Evolutionary conservation across 1,140 invertebrate genomes (phyloP), one percentile per base, ranked within the genome.

Genomic region (Leptinotarsa texana): DNA sequence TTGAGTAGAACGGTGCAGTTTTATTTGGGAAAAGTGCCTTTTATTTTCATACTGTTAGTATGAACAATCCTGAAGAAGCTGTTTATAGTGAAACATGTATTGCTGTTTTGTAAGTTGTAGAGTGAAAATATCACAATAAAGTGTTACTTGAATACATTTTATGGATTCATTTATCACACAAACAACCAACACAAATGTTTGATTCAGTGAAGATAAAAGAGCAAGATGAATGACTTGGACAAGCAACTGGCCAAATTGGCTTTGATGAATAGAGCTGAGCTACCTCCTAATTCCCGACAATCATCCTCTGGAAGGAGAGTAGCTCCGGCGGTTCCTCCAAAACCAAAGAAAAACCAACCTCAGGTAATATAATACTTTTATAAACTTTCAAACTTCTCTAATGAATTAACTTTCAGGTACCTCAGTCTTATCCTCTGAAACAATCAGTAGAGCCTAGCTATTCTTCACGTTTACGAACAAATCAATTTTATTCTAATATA

Each of bases 251-350:
- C 88, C 3, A 88, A 89, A 81, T 80, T 89, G 70, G 84, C 88
- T 49, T 85, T 89, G 72, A 86, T 89, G 57, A 88, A 88, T 21
- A 88, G 88, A 74, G 84, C 85, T 11, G 88, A 89, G 77, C 79
- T 89, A 74, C 85, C 86, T 78, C 86, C 88, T 65, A 87, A 87
- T 80, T 86, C 11, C 8, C 8, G 1, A 42, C 33, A 42, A 42
- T 42, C 87, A 73, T 86, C 86, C 74, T 83, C 69, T 83, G 84
- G 83, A 11, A 92, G 91, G 79, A 94, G 93, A 84, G 85, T 92
- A 73, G 92, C 91, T 74, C 93, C 93, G 72, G 91, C 92, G 66
- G 90, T 93, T 69, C 92, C 93, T 51, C 93, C 92, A n/a, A 94
- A 94, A 85, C 92, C 92, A 63, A 93, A 93, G 86, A 91, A 90